Evolutionary conservation across 1,140 invertebrate species (phyloP), one percentile per base, ranked within the genome.

Genomic region (Pristionchus pacificus): DNA sequence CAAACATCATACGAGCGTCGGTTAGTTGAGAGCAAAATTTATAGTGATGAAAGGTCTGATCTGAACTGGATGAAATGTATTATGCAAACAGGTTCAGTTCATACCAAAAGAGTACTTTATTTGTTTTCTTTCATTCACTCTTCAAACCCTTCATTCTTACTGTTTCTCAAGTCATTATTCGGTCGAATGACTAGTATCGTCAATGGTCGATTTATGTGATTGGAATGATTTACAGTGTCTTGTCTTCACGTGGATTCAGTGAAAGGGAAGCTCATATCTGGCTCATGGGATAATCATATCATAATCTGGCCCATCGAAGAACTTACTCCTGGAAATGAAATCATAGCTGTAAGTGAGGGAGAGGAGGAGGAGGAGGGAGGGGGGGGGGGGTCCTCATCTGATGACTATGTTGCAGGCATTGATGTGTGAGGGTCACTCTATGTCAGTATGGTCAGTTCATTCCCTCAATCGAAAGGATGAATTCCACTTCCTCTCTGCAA

Each of bases 381-480:
- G n/a, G n/a, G n/a, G 38, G 6, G 38, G 6, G 38, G 19, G 38
- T 49, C 38, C 19, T 49, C 38, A 6, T 10, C 19, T 49, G 6
- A 6, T 49, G 19, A 6, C 6, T 49, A 49, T 33, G 67, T 60
- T 78, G 2, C 58, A 77, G 75, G 59, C 38, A 32, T 55, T 72
- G 6, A 28, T 25, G 10, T 63, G 80, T 31, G 24, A 57, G 3
- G 91, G 91, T 3, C 93, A 97, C 80, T 86, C 88, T 31, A 82
- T 90, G 28, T 92, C 94, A 29, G 91, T 97, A 15, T 98, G 95
- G 95, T 89, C 90, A 58, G 90, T 92, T 0, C 87, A 90, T 28
- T 95, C 93, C 25, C 92, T 84, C 3, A 85, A 85, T 28, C 64
- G 74, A 27, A 32, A 59, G 29, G 62, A 76, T 14, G 70, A 76